Evolutionary conservation across 2,797 vertebrate species (phyloP), one percentile per base, ranked within the genome.

Genomic region (Natrix natrix): DNA sequence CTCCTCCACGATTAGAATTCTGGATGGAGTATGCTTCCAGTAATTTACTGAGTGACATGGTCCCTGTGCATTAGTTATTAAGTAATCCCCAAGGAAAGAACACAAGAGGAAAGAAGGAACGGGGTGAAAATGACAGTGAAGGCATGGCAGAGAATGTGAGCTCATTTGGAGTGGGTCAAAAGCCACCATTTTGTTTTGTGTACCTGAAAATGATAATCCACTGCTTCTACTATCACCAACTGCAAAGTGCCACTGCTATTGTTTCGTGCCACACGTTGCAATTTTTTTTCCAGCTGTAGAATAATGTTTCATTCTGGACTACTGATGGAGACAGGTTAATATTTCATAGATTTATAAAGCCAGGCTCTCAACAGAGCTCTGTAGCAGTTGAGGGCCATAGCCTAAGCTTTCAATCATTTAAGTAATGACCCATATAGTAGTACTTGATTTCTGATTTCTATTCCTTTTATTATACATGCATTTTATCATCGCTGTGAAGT

Each of bases 41-140:
- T 43, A 32, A 56, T n/a, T 28, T 54, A 4, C 74, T 83, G 37
- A 83, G 20, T 48, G 74, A 48, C 74, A 48, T 48, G 74, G 37
- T 22, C 74, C 11, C 26, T n/a, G 16, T 66, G 17, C 43, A 54
- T 90, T 90, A 60, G 13, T 60, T 48, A 88, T 88, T 26, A 32
- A 32, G 20, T 43, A 22, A 88, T 37, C 56, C 37, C 32, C 56
- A 43, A 88, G 28, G 16, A 52, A 60, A 52, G 43, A 60, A 83
- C 11, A 20, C 8, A 16, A n/a, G 48, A 14, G 6, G 2, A 17
- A 37, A 43, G 43, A 37, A 8, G 0, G 48, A 10, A 11, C 17
- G 20, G 17, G 4, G 26, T 1, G 88, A 54, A 90, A 59, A 26
- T 12, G 17, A 56, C 16, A 0, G 0, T 2, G 5, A 22, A 2